Conservation (phyloP, 2,888 invertebrate species). For the Trissolcus japonicus region DNA sequence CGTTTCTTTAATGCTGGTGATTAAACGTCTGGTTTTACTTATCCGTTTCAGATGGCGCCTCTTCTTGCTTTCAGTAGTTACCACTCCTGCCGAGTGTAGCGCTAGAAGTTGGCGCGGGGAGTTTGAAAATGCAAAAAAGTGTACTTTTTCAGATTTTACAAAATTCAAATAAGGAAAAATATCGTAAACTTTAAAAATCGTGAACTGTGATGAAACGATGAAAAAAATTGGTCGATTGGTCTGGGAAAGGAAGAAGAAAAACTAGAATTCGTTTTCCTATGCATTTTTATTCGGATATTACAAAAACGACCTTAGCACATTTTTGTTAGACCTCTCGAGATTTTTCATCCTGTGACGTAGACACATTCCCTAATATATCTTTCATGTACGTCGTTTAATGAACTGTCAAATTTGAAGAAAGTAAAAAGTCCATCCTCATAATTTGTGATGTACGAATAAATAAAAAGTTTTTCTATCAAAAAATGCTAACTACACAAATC, state of each 20-base stretch:
- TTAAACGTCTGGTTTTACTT: neutral
- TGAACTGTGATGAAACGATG: neutral
- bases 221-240: neutral
- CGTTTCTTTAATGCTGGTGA: neutral
- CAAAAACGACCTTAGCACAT: constrained; percentile 72
- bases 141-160: neutral
- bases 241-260: neutral
- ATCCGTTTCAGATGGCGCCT: neutral
- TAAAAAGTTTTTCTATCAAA: constrained; percentile 25
- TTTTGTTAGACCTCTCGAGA: constrained; percentile 64
- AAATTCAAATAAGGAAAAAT: neutral
- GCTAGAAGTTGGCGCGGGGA: neutral
- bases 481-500: constrained; percentile 28
- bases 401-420: no score
- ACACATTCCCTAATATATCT: constrained; percentile 48
- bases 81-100: neutral
- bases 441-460: constrained; percentile 6
- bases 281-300: constrained; percentile 73
- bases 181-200: neutral
- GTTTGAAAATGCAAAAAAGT: neutral
- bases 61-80: neutral
- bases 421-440: no score
- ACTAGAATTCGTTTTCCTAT: constrained; percentile 65
- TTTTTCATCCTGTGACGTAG: constrained; percentile 60
- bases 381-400: constrained; percentile 30